These are phyloP conservation scores for Sander lucioperca DNA, from an alignment of 2,113 vertebrate genomes.

Conservation along the genomic window DNA sequence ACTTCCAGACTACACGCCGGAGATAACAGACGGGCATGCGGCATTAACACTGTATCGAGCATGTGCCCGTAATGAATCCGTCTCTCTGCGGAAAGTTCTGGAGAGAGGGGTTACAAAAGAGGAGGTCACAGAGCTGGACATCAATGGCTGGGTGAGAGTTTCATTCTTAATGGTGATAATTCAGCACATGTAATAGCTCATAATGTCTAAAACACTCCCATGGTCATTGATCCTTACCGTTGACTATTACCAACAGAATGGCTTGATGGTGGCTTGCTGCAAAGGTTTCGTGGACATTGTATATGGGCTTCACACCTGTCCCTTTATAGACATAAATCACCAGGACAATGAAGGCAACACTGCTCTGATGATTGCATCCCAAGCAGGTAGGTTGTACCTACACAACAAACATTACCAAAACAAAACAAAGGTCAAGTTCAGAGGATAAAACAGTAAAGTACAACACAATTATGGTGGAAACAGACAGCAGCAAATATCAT, in stretches of 20 bases:
- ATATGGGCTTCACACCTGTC: conserved; percentile 84
- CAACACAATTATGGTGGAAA: not conserved
- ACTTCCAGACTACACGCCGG: conserved; percentile 74
- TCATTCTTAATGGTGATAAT: not conserved
- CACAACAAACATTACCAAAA: not conserved
- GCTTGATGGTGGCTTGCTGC: conserved; percentile 89
- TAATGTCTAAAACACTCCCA: not conserved
- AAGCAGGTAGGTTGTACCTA: conserved; percentile 84
- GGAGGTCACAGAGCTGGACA: conserved; percentile 86
- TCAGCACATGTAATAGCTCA: not conserved
- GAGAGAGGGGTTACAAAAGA: conserved; percentile 82
- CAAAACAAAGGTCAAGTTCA: not conserved
- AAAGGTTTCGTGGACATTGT: conserved; percentile 87
- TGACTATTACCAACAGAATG: conserved; percentile 81
- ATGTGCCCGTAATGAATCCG: conserved; percentile 83
- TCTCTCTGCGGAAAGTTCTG: conserved; percentile 80
- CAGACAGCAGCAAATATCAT: not conserved
- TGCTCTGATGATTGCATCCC: conserved; percentile 91
- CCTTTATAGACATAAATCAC: conserved; percentile 89
- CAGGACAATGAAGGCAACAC: conserved; percentile 94
- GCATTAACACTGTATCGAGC: conserved; percentile 83
- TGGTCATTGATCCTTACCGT: conserved; percentile 7
- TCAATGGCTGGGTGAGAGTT: conserved; percentile 88
- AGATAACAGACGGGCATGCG: fast-evolving
- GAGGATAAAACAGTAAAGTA: not conserved